Conservation (phyloP, 2,113 vertebrate genomes). For the Phylloscopus trochilus region DNA sequence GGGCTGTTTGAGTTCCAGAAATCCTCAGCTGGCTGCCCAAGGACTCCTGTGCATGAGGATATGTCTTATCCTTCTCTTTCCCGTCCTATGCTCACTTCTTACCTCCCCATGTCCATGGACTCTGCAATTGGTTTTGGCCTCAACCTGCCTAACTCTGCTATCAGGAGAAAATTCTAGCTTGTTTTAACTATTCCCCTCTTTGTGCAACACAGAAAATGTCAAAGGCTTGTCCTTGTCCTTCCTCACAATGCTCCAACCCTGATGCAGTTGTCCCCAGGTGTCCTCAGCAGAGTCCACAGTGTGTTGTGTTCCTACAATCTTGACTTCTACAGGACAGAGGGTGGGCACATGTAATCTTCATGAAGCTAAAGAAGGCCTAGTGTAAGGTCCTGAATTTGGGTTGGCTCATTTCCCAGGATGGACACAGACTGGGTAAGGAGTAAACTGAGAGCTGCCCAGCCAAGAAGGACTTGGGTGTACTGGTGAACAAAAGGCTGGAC, state of each 20-base stretch:
- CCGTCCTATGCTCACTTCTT: background rate
- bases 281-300: background rate
- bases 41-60: background rate
- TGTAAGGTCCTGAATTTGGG: background rate
- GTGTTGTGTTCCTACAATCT: background rate
- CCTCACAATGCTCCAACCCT: background rate
- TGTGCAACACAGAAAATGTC: background rate
- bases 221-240: background rate
- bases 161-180: background rate
- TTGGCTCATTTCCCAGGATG: background rate
- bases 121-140: background rate
- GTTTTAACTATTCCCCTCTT: background rate
- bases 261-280: background rate
- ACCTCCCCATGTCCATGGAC: fast-evolving
- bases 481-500: background rate
- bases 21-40: background rate
- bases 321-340: background rate
- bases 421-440: background rate
- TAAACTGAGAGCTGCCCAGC: background rate
- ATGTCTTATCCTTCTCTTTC: background rate
- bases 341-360: background rate
- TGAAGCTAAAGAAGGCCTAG: background rate
- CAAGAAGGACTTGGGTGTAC: background rate
- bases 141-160: background rate
- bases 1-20: background rate